Conservation (phyloP, 2,888 invertebrate species). For the Sialis fuliginosa region DNA sequence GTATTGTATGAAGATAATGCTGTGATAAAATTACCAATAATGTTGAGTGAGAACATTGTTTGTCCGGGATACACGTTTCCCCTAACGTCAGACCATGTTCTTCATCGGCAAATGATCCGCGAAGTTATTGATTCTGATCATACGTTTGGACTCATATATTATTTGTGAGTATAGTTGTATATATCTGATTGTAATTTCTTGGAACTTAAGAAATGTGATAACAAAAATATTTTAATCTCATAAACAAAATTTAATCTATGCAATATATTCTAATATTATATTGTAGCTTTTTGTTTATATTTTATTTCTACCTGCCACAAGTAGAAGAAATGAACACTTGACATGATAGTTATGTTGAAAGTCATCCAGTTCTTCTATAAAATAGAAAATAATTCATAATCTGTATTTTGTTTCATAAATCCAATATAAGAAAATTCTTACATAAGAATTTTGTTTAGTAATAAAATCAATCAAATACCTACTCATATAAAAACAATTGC, state of each 20-base stretch:
- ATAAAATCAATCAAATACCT: too few species aligned
- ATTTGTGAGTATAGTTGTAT: constrained; percentile 21
- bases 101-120: constrained; percentile 36
- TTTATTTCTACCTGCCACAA: too few species aligned
- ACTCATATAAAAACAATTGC: too few species aligned
- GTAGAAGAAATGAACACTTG: too few species aligned
- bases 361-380: too few species aligned
- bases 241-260: not conserved
- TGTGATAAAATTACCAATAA: constrained; percentile 18
- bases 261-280: constrained; percentile 15
- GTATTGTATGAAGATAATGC: constrained; percentile 24
- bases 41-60: constrained; percentile 33
- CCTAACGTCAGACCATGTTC: constrained; percentile 36
- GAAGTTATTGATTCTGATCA: constrained; percentile 36
- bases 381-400: too few species aligned
- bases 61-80: constrained; percentile 71
- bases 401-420: too few species aligned
- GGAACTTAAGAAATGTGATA: not conserved
- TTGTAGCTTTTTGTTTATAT: constrained; percentile 17
- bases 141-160: constrained; percentile 44
- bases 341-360: too few species aligned
- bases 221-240: not conserved
- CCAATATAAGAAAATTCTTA: too few species aligned
- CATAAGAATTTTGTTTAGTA: too few species aligned
- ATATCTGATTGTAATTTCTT: not conserved